Evolutionary conservation across 2,888 invertebrate genomes (phyloP), one percentile per base, ranked within the genome.

Genomic region (Pilophorus perplexus): DNA sequence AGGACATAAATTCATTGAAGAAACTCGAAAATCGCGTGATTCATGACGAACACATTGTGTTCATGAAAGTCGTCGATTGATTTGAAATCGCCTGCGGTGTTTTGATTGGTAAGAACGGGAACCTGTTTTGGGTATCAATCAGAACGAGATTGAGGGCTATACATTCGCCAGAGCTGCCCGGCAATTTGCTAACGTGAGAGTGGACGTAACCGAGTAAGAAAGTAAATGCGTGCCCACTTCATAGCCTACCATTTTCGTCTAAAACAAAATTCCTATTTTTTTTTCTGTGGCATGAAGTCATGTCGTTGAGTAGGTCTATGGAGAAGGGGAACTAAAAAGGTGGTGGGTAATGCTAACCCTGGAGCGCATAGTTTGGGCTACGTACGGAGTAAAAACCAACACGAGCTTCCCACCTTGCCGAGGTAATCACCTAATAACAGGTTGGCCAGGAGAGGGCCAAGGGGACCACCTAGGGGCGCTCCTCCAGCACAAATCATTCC

Each of bases 321-420:
- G 57, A n/a, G 12, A 46, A 28, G 48, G 25, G 22, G 33, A n/a
- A 14, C 22, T 37, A 20, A 28, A 23, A 66, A 59, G 66, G 57
- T 55, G 59, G 37, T 23, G 44, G 62, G 64, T 52, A 67, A 54
- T 64, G 48, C 64, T 44, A 54, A 54, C 59, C 67, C 59, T 59
- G 14, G 46, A 18, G 62, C 52, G 1, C 28, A 16, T 14, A 28
- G 25, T 20, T 12, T 59, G 4, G 16, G 16, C 38, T 38, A 20
- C 14, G 25, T 38, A 59, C 16, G 23, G 33, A 57, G 60, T 57
- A 67, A 67, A 60, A 52, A 59, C 67, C 60, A 59, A 67, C 52
- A 67, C 67, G 60, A 64, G 64, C 64, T 60, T 59, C 64, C 64
- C 64, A 64, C 64, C 64, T 64, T 64, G 52, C 64, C 38, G 64